Conservation (phyloP, 2,797 vertebrate genomes). For the Serranus cabrilla region DNA sequence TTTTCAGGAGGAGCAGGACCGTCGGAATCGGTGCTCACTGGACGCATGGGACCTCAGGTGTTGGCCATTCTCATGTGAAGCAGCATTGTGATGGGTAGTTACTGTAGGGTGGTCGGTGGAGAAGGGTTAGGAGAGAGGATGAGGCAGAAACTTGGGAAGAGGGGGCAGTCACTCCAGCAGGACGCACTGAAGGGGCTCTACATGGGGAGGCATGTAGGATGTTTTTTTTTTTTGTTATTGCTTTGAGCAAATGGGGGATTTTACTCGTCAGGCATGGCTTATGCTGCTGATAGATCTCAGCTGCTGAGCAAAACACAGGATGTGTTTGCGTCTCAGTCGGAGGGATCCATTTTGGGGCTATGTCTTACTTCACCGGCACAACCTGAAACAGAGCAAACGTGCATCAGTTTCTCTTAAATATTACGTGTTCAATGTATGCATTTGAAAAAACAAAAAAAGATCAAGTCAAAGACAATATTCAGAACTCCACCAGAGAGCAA, state of each 20-base stretch:
- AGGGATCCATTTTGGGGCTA: constrained; percentile 91
- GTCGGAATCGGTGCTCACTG: constrained; percentile 92
- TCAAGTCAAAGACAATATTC: constrained; percentile 16
- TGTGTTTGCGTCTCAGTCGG: constrained; percentile 85
- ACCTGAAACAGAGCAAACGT: constrained; percentile 86
- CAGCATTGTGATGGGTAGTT: constrained; percentile 87
- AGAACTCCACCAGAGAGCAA: background rate
- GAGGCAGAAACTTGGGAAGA: constrained; percentile 81
- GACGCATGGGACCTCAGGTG: constrained; percentile 97
- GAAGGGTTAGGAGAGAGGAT: constrained; percentile 74
- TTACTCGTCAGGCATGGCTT: constrained; percentile 94
- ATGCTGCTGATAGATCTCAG: constrained; percentile 87
- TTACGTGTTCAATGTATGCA: constrained; percentile 8
- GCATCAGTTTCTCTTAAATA: constrained; percentile 26
- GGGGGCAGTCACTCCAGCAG: constrained; percentile 90
- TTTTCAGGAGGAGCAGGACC: constrained; percentile 95
- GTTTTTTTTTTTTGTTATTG: constrained; percentile 76
- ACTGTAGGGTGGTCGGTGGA: constrained; percentile 61
- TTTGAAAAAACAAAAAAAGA: constrained; percentile 1
- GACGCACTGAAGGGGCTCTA: constrained; percentile 88
- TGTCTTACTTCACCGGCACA: constrained; percentile 90
- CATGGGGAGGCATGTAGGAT: constrained; percentile 90
- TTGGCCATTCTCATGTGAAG: constrained; percentile 90
- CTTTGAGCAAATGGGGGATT: constrained; percentile 88
- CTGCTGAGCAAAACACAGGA: constrained; percentile 88